phyloP scores from a whole-genome alignment of 2,888 invertebrate genomes.

The Pandemis cinnamomeana region DNA sequence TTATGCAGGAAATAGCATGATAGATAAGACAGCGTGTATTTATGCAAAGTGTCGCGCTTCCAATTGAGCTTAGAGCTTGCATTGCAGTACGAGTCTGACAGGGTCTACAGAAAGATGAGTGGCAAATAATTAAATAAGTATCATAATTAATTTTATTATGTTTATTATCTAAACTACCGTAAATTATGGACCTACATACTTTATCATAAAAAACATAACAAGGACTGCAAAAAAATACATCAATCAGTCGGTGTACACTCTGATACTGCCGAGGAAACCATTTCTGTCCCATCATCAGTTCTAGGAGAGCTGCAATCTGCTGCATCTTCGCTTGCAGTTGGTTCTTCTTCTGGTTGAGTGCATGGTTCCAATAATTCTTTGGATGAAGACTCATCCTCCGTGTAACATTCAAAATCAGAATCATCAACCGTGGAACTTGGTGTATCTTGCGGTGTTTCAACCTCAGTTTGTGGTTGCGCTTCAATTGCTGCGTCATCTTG shows the following conservation, averaged over 20 bases:
- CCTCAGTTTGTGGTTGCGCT: background rate
- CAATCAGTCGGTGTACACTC: background rate
- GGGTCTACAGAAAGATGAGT: background rate
- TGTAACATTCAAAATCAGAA: background rate
- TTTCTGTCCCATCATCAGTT: slow-evolving; percentile 6
- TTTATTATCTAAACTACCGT: background rate
- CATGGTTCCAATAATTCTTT: background rate
- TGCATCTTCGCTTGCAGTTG: background rate
- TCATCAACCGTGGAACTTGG: background rate
- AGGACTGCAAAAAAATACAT: background rate
- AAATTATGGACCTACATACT: background rate
- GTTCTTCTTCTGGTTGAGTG: background rate
- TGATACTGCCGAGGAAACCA: background rate
- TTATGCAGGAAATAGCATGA: no score
- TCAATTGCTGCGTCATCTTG: background rate
- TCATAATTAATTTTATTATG: background rate
- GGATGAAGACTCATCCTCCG: background rate
- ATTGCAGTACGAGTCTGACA: no score
- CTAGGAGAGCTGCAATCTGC: background rate
- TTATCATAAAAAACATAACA: background rate
- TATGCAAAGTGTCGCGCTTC: no score
- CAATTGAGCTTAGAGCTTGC: no score
- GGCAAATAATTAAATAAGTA: background rate
- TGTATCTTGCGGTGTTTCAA: background rate
- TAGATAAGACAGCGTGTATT: no score